phyloP scores from a whole-genome alignment of 2,888 invertebrate genomes.

The Molorchus minor region DNA sequence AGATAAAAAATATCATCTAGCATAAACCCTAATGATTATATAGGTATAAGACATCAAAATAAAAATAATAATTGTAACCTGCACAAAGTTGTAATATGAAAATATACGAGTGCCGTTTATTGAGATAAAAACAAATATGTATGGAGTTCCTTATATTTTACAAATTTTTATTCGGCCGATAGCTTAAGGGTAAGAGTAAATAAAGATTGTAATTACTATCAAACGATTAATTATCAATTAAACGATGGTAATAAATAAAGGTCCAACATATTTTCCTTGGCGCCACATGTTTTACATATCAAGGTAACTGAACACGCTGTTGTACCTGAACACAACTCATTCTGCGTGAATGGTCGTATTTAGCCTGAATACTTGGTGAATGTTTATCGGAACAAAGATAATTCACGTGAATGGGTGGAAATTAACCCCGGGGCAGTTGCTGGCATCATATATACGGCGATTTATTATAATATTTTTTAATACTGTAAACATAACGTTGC shows the following conservation, averaged over 20 bases:
- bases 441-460: too few relatives aligned
- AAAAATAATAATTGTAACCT: not conserved
- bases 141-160: slow-evolving; percentile 13
- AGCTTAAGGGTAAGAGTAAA: slow-evolving; percentile 47
- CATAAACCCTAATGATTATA: too few relatives aligned
- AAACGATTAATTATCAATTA: slow-evolving; percentile 59
- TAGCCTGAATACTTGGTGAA: slow-evolving; percentile 4
- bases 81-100: not conserved
- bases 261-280: slow-evolving; percentile 39
- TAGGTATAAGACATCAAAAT: too few relatives aligned
- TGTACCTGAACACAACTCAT: slow-evolving; percentile 34
- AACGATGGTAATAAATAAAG: slow-evolving; percentile 56
- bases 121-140: slow-evolving; percentile 11
- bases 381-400: too few relatives aligned
- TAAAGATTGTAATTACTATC: slow-evolving; percentile 55
- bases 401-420: too few relatives aligned
- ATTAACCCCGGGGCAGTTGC: too few relatives aligned
- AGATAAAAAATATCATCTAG: too few relatives aligned
- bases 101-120: slow-evolving; percentile 4
- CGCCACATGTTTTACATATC: slow-evolving; percentile 46
- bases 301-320: slow-evolving; percentile 40
- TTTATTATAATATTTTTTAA: too few relatives aligned
- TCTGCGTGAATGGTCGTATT: slow-evolving; percentile 21
- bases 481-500: too few relatives aligned
- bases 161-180: slow-evolving; percentile 9